A percentile compares a stretch with the other conserved stretches of the same genome.
phyloP scores from a whole-genome alignment of 2,797 vertebrate genomes.

The Telmatherina bonti region DNA sequence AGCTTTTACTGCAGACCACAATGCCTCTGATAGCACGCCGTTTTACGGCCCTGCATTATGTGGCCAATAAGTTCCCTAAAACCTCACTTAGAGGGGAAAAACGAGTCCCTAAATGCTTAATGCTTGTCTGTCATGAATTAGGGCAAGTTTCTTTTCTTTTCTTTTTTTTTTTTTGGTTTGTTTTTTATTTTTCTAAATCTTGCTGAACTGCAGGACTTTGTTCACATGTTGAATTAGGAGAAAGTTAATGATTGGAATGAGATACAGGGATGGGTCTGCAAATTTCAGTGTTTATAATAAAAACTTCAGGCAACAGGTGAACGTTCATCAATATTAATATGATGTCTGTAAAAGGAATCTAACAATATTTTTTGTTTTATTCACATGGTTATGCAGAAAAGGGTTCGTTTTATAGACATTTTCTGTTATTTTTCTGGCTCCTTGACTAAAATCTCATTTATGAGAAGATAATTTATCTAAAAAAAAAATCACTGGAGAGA shows the following conservation, averaged over 20 bases:
- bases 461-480: neutral
- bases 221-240: slow-evolving; percentile 13
- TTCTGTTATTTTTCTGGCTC: slow-evolving; percentile 5
- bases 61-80: slow-evolving; percentile 65
- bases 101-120: neutral
- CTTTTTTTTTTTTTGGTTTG: no score
- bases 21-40: slow-evolving; percentile 69
- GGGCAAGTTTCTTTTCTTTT: slow-evolving; percentile 2
- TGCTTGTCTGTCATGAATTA: slow-evolving; percentile 24
- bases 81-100: slow-evolving; percentile 40
- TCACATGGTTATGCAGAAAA: neutral
- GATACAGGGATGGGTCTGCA: slow-evolving; percentile 19
- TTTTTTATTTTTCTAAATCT: neutral
- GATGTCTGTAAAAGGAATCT: neutral
- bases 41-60: slow-evolving; percentile 71
- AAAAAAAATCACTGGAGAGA: neutral
- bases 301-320: slow-evolving; percentile 32
- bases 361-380: neutral
- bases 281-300: slow-evolving; percentile 16
- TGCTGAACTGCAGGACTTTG: slow-evolving; percentile 14
- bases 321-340: neutral
- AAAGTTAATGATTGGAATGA: slow-evolving; percentile 7
- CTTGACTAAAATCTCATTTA: neutral
- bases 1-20: slow-evolving; percentile 72
- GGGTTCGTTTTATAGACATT: neutral